Evolutionary conservation across 2,113 vertebrate genomes (phyloP).

Genomic region (Passerina amoena): DNA sequence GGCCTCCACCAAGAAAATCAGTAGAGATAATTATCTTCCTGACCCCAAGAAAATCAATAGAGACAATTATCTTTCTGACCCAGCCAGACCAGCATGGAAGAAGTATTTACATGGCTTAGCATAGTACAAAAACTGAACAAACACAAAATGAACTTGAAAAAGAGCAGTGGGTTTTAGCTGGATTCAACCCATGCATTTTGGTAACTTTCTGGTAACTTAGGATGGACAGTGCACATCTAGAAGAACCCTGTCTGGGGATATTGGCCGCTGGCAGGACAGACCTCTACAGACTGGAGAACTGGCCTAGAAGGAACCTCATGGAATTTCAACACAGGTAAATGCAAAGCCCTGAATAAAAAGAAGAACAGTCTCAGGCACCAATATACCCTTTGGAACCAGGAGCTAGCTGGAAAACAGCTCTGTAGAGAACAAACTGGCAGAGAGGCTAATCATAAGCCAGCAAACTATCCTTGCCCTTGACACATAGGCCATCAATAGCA

Average conservation of each 20-base stretch:
- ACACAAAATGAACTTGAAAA: background rate
- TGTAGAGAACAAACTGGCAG: background rate
- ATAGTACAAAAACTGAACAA: background rate
- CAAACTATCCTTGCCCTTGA: background rate
- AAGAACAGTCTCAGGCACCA: background rate
- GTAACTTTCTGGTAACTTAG: background rate
- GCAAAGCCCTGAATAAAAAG: background rate
- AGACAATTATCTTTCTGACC: background rate
- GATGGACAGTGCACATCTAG: background rate
- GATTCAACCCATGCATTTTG: rapidly evolving
- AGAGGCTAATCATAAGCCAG: background rate
- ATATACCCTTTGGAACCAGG: background rate
- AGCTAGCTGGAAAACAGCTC: background rate
- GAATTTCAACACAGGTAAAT: background rate
- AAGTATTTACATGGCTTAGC: background rate
- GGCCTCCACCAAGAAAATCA: background rate
- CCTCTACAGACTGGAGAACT: background rate
- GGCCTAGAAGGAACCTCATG: background rate
- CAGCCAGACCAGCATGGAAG: background rate
- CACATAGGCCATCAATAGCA: background rate
- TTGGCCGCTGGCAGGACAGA: rapidly evolving
- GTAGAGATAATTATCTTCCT: background rate
- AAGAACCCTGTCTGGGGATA: background rate
- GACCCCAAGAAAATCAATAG: background rate
- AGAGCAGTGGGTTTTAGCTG: background rate